A percentile compares a stretch with the other conserved stretches of the same genome.
Evolutionary conservation across 2,888 invertebrate species (phyloP).

Genomic region (Nineta flava): DNA sequence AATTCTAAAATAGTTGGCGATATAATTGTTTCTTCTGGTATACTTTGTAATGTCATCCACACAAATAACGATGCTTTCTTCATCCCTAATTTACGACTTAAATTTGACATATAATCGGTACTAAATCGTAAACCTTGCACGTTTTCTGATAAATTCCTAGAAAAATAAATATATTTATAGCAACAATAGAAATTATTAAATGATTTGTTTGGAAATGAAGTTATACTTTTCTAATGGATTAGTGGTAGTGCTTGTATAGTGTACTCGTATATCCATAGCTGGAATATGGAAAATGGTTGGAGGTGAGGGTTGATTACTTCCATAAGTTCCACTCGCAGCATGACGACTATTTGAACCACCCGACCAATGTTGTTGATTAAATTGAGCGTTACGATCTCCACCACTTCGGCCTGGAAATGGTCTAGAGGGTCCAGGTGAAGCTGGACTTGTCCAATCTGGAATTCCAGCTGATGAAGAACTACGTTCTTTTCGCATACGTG

Average conservation of each 20-base stretch:
- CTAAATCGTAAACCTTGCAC: neutral
- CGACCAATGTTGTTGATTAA: neutral
- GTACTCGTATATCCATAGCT: conserved; percentile 58
- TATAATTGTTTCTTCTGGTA: conserved; percentile 94
- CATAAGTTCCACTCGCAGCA: conserved; percentile 16
- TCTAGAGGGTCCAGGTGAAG: conserved; percentile 5
- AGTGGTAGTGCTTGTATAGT: conserved; percentile 18
- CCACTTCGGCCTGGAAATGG: conserved; percentile 1
- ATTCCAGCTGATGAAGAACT: conserved; percentile 26
- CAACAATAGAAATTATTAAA: neutral
- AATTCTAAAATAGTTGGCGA: conserved; percentile 95
- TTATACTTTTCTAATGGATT: neutral
- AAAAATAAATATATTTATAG: no score
- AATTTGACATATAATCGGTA: neutral
- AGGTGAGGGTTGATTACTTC: conserved; percentile 10
- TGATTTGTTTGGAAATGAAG: neutral
- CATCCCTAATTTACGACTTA: conserved; percentile 35
- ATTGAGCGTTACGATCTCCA: neutral
- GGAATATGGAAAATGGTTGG: conserved; percentile 77
- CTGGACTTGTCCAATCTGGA: conserved; percentile 17
- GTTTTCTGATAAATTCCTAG: neutral
- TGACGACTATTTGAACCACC: conserved; percentile 16
- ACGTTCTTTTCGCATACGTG: conserved; percentile 56
- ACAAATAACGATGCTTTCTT: conserved; percentile 85
- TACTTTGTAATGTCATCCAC: conserved; percentile 92